phyloP scores from a whole-genome alignment of 2,888 invertebrate species.

The Apotomis capreana region DNA sequence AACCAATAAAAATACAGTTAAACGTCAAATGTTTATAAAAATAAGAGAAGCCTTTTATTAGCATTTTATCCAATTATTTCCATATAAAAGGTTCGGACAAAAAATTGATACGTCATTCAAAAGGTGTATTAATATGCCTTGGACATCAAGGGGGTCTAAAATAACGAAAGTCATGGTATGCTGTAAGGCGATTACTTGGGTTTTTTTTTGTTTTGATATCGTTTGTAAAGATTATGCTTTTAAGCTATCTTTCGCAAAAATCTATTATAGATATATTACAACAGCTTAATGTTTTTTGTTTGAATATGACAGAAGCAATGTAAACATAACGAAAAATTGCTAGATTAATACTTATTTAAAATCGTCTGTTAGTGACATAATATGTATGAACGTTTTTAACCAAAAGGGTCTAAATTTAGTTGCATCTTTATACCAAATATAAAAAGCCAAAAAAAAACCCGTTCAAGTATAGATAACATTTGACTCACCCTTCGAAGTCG shows the following conservation, averaged over 20 bases:
- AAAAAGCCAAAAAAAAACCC: no score
- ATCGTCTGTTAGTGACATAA: no score
- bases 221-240: conserved; percentile 52
- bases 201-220: conserved; percentile 43
- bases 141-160: conserved; percentile 53
- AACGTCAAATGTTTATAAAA: conserved; percentile 25
- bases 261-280: neutral
- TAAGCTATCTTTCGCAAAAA: conserved; percentile 21
- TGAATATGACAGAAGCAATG: neutral
- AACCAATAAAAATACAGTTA: conserved; percentile 31
- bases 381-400: no score
- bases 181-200: conserved; percentile 43
- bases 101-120: conserved; percentile 69
- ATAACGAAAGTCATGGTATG: conserved; percentile 59
- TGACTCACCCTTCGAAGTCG: no score
- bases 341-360: no score
- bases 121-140: conserved; percentile 37
- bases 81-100: conserved; percentile 66
- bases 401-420: no score
- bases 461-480: no score
- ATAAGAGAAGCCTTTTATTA: conserved; percentile 55
- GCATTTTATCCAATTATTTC: conserved; percentile 72
- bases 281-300: neutral
- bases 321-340: no score
- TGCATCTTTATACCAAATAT: no score